These are phyloP conservation scores for Gadus macrocephalus DNA, from an alignment of 2,113 vertebrate genomes.

Conservation along the genomic window DNA sequence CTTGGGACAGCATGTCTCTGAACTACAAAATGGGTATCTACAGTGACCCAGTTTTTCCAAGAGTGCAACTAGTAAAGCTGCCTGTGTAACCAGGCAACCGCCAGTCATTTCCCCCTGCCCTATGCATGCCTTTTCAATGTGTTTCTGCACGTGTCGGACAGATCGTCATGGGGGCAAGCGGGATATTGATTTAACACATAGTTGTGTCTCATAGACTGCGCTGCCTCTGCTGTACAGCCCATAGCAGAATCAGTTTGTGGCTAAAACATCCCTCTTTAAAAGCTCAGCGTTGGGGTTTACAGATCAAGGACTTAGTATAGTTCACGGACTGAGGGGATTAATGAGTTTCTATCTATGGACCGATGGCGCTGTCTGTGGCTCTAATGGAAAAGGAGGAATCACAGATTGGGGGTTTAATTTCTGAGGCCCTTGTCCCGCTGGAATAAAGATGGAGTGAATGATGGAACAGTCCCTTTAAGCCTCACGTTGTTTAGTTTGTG, in stretches of 20 bases:
- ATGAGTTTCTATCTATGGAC: slow-evolving; percentile 28
- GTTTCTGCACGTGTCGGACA: background rate
- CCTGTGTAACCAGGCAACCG: too few species aligned
- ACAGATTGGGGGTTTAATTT: slow-evolving; percentile 30
- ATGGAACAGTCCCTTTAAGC: slow-evolving; percentile 5
- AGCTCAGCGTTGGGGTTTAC: slow-evolving; percentile 12
- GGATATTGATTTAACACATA: background rate
- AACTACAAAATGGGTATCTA: too few species aligned
- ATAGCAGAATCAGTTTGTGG: slow-evolving; percentile 12
- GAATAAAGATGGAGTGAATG: slow-evolving; percentile 25
- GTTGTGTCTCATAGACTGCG: background rate
- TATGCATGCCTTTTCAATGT: too few species aligned
- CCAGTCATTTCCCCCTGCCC: too few species aligned
- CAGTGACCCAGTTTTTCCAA: too few species aligned
- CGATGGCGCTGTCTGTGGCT: slow-evolving; percentile 17
- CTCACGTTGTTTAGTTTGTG: slow-evolving; percentile 2
- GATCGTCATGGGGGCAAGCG: background rate
- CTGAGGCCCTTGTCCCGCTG: slow-evolving; percentile 21
- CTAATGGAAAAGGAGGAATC: slow-evolving; percentile 27
- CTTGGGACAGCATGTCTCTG: too few species aligned
- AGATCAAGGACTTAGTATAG: slow-evolving; percentile 28
- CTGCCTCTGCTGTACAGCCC: background rate
- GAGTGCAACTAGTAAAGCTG: too few species aligned
- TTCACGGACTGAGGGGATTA: slow-evolving; percentile 4
- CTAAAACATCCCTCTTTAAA: slow-evolving; percentile 39